Conservation (phyloP, 2,113 vertebrate genomes). For the Austrofundulus limnaeus region DNA sequence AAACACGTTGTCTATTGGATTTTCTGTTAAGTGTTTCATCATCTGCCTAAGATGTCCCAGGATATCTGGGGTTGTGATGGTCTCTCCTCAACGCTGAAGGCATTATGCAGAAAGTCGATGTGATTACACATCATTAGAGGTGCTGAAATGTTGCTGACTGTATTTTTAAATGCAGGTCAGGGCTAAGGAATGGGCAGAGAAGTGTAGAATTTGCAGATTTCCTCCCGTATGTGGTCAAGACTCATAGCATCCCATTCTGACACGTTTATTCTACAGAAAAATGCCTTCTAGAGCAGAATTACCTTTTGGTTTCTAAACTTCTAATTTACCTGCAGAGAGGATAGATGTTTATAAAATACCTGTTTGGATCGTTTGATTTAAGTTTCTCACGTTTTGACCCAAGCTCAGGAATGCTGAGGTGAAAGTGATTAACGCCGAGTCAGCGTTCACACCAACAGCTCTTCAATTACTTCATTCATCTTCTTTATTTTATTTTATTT, state of each 20-base stretch:
- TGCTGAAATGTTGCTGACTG: conserved; percentile 68
- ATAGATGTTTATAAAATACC: background rate
- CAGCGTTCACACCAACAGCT: too few species aligned
- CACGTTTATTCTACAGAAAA: conserved; percentile 51
- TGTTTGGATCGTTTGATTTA: background rate
- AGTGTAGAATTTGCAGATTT: conserved; percentile 68
- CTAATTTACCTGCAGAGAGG: background rate
- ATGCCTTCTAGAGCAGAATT: conserved; percentile 57
- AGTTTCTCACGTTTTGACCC: too few species aligned
- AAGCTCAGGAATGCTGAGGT: too few species aligned
- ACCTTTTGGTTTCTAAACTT: conserved; percentile 10
- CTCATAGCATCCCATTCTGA: conserved; percentile 66
- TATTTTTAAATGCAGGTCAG: conserved; percentile 71
- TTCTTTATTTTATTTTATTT: too few species aligned
- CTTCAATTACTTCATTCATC: too few species aligned
- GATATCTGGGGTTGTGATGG: conserved; percentile 57
- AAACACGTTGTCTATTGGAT: conserved; percentile 36
- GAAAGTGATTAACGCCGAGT: too few species aligned
- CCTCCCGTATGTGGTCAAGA: conserved; percentile 64
- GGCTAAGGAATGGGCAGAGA: conserved; percentile 69
- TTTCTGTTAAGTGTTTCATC: conserved; percentile 59
- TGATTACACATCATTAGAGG: conserved; percentile 72
- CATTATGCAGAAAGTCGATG: conserved; percentile 68
- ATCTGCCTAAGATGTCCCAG: conserved; percentile 66
- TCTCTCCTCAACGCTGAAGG: conserved; percentile 46